Percentiles rank a stretch among this genome's conserved stretches.
Conservation (phyloP, 2,113 vertebrate species). For the Myrmecophaga tridactyla region DNA sequence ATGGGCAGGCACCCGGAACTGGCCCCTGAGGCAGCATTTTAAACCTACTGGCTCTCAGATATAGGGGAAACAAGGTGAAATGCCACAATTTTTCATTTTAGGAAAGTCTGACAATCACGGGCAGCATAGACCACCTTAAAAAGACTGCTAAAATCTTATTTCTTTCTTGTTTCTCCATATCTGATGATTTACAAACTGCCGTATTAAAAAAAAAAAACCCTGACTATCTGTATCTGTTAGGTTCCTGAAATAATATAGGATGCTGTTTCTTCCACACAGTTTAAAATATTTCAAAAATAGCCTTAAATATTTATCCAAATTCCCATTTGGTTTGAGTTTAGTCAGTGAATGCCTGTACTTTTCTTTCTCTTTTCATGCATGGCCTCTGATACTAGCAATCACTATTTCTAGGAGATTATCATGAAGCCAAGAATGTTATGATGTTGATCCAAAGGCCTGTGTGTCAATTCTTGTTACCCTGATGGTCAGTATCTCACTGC, state of each 20-base stretch:
- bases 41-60: background rate
- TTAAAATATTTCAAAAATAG: background rate
- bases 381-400: background rate
- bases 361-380: background rate
- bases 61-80: accelerated
- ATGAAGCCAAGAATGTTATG: background rate
- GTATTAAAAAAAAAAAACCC: background rate
- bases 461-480: background rate
- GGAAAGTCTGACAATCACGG: too few relatives aligned
- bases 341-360: background rate
- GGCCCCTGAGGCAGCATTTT: background rate
- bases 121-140: background rate
- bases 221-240: background rate
- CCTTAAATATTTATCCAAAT: background rate
- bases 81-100: background rate
- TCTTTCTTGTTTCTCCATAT: background rate
- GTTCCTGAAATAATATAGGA: background rate
- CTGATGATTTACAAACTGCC: background rate
- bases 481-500: background rate
- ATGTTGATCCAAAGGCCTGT: background rate
- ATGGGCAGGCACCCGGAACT: too few relatives aligned
- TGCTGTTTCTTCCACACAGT: background rate
- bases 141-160: too few relatives aligned
- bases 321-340: background rate
- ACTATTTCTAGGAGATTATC: background rate